Conservation (phyloP, 2,888 invertebrate species). For the Willowsia nigromaculata region DNA sequence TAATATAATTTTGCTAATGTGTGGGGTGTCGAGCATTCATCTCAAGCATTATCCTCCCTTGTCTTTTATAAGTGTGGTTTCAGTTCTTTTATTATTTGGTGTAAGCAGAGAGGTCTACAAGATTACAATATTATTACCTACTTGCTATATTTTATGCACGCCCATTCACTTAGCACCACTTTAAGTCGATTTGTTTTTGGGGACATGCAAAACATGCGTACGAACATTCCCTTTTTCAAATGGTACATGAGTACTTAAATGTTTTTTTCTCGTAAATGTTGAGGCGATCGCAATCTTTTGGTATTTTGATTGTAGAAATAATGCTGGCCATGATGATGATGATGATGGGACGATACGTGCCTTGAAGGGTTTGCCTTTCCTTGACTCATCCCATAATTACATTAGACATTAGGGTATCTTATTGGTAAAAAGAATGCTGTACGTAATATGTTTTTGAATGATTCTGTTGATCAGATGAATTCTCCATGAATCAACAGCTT, state of each 20-base stretch:
- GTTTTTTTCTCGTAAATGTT: constrained; percentile 10
- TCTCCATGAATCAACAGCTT: constrained; percentile 30
- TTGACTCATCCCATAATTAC: constrained; percentile 51
- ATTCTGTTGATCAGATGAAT: constrained; percentile 29
- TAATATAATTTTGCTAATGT: background rate
- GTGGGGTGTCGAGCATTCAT: background rate
- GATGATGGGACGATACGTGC: constrained; percentile 25
- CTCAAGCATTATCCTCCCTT: background rate
- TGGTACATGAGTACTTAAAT: constrained; percentile 33
- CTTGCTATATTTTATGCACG: background rate
- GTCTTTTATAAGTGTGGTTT: constrained; percentile 2
- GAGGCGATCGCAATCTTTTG: background rate
- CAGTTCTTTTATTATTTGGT: background rate
- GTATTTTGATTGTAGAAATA: background rate
- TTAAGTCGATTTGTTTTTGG: background rate
- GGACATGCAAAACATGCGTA: background rate
- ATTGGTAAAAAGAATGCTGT: constrained; percentile 6
- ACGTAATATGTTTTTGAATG: background rate
- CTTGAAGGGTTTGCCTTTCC: constrained; percentile 49
- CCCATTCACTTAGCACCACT: constrained; percentile 50
- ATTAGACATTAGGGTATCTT: background rate
- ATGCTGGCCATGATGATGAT: background rate
- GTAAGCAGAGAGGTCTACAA: background rate
- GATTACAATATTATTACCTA: background rate
- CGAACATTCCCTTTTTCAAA: background rate